A percentile compares a stretch with the other conserved stretches of the same genome.
These are phyloP conservation scores for Eurytoma adleriae DNA, from an alignment of 2,888 invertebrate genomes.

Conservation along the genomic window DNA sequence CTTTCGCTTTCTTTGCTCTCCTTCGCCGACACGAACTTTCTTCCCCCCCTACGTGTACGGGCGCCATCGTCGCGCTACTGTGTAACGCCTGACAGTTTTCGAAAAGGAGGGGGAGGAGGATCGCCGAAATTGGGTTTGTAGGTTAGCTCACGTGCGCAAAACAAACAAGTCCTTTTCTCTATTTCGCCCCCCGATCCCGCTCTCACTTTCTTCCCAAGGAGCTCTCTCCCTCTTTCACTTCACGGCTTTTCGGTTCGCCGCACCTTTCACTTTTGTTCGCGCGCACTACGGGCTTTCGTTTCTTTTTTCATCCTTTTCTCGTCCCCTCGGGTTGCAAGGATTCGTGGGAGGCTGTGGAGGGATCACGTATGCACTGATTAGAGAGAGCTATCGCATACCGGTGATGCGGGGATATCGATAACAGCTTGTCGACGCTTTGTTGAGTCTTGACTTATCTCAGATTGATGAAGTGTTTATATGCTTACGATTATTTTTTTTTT, in stretches of 20 bases:
- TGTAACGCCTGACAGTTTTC: background rate
- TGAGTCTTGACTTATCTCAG: too few species aligned
- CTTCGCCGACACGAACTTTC: too few species aligned
- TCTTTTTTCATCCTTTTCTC: background rate
- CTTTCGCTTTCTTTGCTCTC: background rate
- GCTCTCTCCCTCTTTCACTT: slow-evolving; percentile 25
- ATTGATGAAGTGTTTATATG: too few species aligned
- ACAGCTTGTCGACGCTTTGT: too few species aligned
- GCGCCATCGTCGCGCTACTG: background rate
- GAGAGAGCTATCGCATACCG: too few species aligned
- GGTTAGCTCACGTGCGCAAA: slow-evolving; percentile 24
- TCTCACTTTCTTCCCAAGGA: slow-evolving; percentile 46
- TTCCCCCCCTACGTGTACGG: background rate
- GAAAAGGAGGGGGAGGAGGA: background rate
- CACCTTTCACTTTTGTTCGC: slow-evolving; percentile 52
- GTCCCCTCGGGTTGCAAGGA: background rate
- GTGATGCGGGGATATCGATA: too few species aligned
- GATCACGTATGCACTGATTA: too few species aligned
- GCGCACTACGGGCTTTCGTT: background rate
- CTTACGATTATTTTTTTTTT: too few species aligned
- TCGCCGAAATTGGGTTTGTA: slow-evolving; percentile 34
- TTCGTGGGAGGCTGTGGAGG: too few species aligned
- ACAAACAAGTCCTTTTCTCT: slow-evolving; percentile 39
- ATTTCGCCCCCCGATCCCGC: slow-evolving; percentile 7
- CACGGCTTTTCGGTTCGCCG: slow-evolving; percentile 11